phyloP scores from a whole-genome alignment of 2,888 invertebrate genomes.

The Xestoiulus laeticollis region DNA sequence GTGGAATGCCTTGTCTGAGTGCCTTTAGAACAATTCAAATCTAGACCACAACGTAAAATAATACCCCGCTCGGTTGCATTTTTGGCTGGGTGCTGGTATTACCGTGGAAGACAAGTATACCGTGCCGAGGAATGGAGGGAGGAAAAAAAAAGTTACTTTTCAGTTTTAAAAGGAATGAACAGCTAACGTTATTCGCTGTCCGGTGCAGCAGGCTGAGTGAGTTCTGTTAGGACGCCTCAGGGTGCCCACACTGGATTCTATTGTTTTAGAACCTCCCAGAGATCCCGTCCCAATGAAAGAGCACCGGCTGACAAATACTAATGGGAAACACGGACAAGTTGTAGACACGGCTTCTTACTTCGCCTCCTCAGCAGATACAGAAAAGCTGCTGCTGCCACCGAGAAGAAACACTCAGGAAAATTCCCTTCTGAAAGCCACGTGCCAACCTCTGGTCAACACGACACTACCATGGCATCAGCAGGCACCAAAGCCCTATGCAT shows the following conservation, averaged over 20 bases:
- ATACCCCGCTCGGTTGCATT: slow-evolving; percentile 43
- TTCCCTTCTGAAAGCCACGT: background rate
- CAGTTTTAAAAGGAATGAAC: slow-evolving; percentile 12
- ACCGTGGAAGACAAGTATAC: background rate
- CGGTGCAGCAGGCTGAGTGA: background rate
- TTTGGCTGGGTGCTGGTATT: background rate
- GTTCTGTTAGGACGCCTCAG: background rate
- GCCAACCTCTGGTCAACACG: background rate
- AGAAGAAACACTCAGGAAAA: background rate
- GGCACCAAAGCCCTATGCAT: background rate
- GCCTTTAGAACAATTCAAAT: slow-evolving; percentile 41
- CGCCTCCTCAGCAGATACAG: background rate
- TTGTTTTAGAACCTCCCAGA: slow-evolving; percentile 24
- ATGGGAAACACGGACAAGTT: background rate
- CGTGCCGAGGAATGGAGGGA: slow-evolving; percentile 16
- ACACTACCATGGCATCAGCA: background rate
- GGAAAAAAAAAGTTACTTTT: background rate
- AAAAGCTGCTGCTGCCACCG: slow-evolving; percentile 4
- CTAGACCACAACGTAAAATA: slow-evolving; percentile 35
- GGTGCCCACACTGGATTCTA: background rate
- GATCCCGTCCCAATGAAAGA: slow-evolving; percentile 45
- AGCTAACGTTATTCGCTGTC: background rate
- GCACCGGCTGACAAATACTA: background rate
- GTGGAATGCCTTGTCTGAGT: slow-evolving; percentile 35
- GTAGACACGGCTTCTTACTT: background rate